Evolutionary conservation across 2,797 vertebrate species (phyloP), one percentile per base, ranked within the genome.

Genomic region (Enteromius thamalakanensis): DNA sequence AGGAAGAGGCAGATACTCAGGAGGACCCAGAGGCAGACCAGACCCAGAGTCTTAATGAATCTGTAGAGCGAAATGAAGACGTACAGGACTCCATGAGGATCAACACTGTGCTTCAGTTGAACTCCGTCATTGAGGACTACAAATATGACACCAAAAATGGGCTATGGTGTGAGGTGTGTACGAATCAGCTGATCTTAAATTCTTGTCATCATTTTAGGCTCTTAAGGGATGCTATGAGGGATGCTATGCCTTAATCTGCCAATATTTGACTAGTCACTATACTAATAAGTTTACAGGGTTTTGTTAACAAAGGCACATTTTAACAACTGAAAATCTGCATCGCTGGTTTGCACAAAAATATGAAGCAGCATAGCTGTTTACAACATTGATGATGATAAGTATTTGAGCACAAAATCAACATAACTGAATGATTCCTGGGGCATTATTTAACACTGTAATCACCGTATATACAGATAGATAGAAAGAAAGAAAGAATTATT

Each of bases 141-240:
- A 71, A 74, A 8, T 99, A 96, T 0, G 98, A 99, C 84, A 37
- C 82, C 0, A 26, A 93, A 55, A 85, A 93, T 0, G 93, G 95
- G 15, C 94, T 97, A 5, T 99, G 97, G 97, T 99, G 98, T 91
- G 94, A 97, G 97, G 98, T 81, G 12, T 26, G 70, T 98, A 79
- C 17, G 8, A n/a, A 37, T 68, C 11, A 34, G 1, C 29, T 11
- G 67, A 69, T 42, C 64, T 67, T 67, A 34, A 34, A 19, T 37
- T 10, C 12, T 21, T 75, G 9, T 76, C 21, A 23, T 40, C 10
- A 68, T 68, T 11, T 40, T 17, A 0, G 40, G 3, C 9, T 51
- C 40, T 34, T 34, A 42, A 53, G 42, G 40, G 34, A 49, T 9
- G 6, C 2, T 4, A 1, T 45, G 40, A 26, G 26, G 26, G 26